Evolutionary conservation across 2,113 vertebrate genomes (phyloP), one percentile per base, ranked within the genome.

Genomic region (Anolis carolinensis): DNA sequence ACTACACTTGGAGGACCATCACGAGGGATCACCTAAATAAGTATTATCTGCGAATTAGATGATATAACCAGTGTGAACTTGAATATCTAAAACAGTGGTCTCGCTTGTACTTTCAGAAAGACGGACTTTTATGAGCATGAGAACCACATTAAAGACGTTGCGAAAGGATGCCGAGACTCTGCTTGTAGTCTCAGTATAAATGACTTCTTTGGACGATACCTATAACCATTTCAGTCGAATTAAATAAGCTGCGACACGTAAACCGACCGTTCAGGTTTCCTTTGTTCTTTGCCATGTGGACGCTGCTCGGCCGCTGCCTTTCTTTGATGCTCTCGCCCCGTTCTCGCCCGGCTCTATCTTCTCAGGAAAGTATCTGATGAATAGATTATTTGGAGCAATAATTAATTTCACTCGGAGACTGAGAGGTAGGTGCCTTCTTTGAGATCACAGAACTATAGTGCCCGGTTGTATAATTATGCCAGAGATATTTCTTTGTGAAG

Each of bases 241-340:
- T 83, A 83, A 73, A 83, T 59, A 83, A 39, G 70, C 32, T 18
- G 36, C 50, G 73, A 3, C 9, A 62, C 5, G 32, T 39, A 62
- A 36, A 23, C 14, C 11, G 73, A 62, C 32, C 11, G 59, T 91
- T 91, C 87, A 84, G 88, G 91, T 89, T 90, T 91, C 18, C 91
- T 91, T 91, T 86, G 89, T 82, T 92, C 86, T 87, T 93, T 88
- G 89, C 85, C 92, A 92, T 93, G 90, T 0, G 71, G 92, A 92
- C 80, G 92, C 88, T 88, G 91, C 94, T 93, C 91, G 92, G 89
- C 92, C 88, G 75, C 84, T 91, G 86, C 87, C 87, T 92, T 90
- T 88, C 87, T 91, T 82, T 91, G 83, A 93, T 92, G 89, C 91
- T 92, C 90, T 87, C 87, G 87, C 80, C 74, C 85, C 91, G 88